Evolutionary conservation across 2,113 vertebrate genomes (phyloP), one percentile per base, ranked within the genome.

Genomic region (Cyanistes caeruleus): DNA sequence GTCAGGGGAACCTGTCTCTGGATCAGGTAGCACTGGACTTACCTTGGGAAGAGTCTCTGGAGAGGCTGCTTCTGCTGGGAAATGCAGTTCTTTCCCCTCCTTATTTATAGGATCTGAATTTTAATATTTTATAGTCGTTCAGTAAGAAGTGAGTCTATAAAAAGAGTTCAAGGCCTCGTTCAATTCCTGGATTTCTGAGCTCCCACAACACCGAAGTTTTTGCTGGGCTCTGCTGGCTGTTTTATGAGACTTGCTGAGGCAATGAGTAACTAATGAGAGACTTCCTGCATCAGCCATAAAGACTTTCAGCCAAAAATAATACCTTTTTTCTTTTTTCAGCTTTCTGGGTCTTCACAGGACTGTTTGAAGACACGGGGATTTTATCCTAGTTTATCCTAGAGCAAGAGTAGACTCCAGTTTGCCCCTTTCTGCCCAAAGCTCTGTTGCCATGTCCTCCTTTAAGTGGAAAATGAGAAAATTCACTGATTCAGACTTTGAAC

Each of bases 101-200:
- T 82, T 92, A 89, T 97, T 98, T 98, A 98, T 98, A 98, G 74
- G 94, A 37, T 51, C 84, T 93, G 94, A 75, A 87, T 97, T 94
- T 92, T 91, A 97, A 88, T 94, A 86, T 74, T 98, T 98, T 98
- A 98, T 98, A 95, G 91, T 86, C 27, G 92, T 52, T 87, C 11
- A 20, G 22, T 85, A 93, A 94, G 89, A 96, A 95, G 31, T n/a
- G 69, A 95, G 77, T 95, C 95, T 65, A 97, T 97, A 97, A 95
- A 96, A 82, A 70, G 94, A 87, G 98, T 97, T 98, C 98, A 98
- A 98, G 98, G 98, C 95, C 97, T 97, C 11, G 23, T 94, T 96
- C 93, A 86, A 12, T 97, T 95, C 86, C 96, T 95, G 97, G 56
- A 88, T 97, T 92, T 96, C 95, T 95, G 77, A 92, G 93, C 88